Evolutionary conservation across 2,888 invertebrate genomes (phyloP), one percentile per base, ranked within the genome.

Genomic region (Eilema sororculum): DNA sequence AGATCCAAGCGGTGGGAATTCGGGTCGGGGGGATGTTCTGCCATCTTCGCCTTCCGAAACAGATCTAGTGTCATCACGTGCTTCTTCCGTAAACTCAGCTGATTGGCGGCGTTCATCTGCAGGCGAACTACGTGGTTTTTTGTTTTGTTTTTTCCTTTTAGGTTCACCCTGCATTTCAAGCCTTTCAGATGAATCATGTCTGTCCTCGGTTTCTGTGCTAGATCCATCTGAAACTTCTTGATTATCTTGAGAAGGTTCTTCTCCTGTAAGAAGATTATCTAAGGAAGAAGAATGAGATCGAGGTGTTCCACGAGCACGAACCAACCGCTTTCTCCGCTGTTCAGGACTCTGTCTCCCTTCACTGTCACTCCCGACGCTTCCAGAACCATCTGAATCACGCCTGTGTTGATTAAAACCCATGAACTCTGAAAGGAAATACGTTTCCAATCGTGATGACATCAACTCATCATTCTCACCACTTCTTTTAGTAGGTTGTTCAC

Each of bases 311-410:
- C 98, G 96, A 8, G 98, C 98, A 20, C 98, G 96, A 0, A 98
- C 98, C 71, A 98, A 91, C 56, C 97, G 96, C 87, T 98, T 98
- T 72, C 98, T 95, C 12, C 98, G 93, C 87, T 98, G 98, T 86
- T 98, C 98, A 0, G 98, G 98, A 90, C 98, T 98, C 5, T 98
- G 98, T 79, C 97, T 96, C 1, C 98, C 98, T 87, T 98, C 98
- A 86, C 98, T 98, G 84, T 98, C 98, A 91, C 98, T 98, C 9
- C 98, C 98, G 0, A 98, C 98, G 85, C 98, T 98, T 1, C 97
- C 97, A 37, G 97, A 97, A 2, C 98, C 98, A 83, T 98, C 98
- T 0, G 97, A 97, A 84, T 98, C 97, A 56, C 97, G 96, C 72
- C 97, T 96, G 82, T 97, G 97, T 65, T 97, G 96, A 79, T 96